phyloP scores from a whole-genome alignment of 1,140 invertebrate species.

The Bradysia coprophila region DNA sequence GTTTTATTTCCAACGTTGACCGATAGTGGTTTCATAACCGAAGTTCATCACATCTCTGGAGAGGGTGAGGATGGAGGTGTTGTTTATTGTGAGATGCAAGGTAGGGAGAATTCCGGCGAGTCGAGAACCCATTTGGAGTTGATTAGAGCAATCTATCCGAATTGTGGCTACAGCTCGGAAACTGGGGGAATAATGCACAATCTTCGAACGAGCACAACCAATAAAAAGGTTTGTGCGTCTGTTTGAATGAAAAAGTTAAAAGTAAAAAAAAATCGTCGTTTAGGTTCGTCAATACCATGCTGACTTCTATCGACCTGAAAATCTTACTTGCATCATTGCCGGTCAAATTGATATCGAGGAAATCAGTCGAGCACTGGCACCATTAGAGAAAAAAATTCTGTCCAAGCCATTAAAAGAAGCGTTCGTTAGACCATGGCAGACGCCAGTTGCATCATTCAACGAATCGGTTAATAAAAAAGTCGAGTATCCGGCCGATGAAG shows the following conservation, averaged over 20 bases:
- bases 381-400: conserved; percentile 63
- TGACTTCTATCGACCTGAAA: conserved; percentile 79
- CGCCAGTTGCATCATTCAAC: conserved; percentile 38
- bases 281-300: conserved; percentile 64
- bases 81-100: conserved; percentile 89
- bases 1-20: conserved; percentile 68
- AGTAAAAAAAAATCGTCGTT: conserved; percentile 7
- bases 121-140: conserved; percentile 40
- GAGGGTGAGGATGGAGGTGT: conserved; percentile 79
- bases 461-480: conserved; percentile 26
- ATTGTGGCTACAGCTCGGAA: conserved; percentile 62
- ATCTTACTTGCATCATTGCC: conserved; percentile 65
- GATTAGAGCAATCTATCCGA: conserved; percentile 52
- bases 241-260: background rate
- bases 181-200: conserved; percentile 73
- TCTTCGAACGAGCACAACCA: conserved; percentile 58
- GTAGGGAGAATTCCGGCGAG: conserved; percentile 62
- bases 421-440: conserved; percentile 60
- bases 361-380: conserved; percentile 51
- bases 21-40: conserved; percentile 64
- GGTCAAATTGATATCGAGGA: conserved; percentile 60
- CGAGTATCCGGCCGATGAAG: conserved; percentile 68
- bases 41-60: conserved; percentile 80
- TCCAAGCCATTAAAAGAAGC: conserved; percentile 31
- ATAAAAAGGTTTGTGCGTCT: conserved; percentile 47